A percentile compares a stretch with the other conserved stretches of the same genome.
These are phyloP conservation scores for Periophthalmus magnuspinnatus DNA, from an alignment of 2,797 vertebrate species.

Conservation along the genomic window DNA sequence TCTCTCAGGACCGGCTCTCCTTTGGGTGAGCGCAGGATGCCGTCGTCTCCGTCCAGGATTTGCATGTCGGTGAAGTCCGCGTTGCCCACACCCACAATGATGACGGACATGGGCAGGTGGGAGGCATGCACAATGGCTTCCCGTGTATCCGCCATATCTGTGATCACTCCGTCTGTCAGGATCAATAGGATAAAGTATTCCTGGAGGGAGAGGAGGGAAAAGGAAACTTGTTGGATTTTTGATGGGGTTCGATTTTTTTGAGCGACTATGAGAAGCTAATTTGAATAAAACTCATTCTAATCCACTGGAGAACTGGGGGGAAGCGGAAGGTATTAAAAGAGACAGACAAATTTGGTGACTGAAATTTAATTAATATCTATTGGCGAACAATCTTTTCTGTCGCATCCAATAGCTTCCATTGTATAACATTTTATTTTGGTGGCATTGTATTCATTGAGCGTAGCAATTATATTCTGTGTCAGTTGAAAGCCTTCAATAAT, in stretches of 20 bases:
- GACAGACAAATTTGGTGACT: slow-evolving; percentile 32
- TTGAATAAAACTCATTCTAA: slow-evolving; percentile 65
- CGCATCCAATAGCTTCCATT: slow-evolving; percentile 9
- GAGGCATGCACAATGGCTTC: slow-evolving; percentile 98
- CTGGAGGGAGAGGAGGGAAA: slow-evolving; percentile 63
- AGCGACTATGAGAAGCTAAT: slow-evolving; percentile 43
- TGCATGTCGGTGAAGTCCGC: slow-evolving; percentile 99
- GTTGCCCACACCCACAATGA: slow-evolving; percentile 96
- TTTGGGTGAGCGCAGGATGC: slow-evolving; percentile 95
- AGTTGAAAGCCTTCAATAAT: slow-evolving; percentile 22
- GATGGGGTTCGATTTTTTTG: slow-evolving; percentile 31
- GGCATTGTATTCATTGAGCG: background rate
- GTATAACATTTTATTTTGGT: slow-evolving; percentile 18
- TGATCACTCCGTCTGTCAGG: slow-evolving; percentile 97
- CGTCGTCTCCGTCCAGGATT: slow-evolving; percentile 95
- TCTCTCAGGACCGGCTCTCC: slow-evolving; percentile 96
- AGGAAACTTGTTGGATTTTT: slow-evolving; percentile 7
- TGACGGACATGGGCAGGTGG: slow-evolving; percentile 98
- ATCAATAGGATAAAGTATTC: slow-evolving; percentile 99
- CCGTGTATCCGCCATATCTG: slow-evolving; percentile 97
- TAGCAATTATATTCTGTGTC: slow-evolving; percentile 12
- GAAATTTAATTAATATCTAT: slow-evolving; percentile 59
- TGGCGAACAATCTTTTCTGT: slow-evolving; percentile 14
- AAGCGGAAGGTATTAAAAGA: slow-evolving; percentile 42
- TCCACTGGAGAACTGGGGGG: slow-evolving; percentile 33